Conservation (phyloP, 2,113 vertebrate species). For the Tyto alba region DNA sequence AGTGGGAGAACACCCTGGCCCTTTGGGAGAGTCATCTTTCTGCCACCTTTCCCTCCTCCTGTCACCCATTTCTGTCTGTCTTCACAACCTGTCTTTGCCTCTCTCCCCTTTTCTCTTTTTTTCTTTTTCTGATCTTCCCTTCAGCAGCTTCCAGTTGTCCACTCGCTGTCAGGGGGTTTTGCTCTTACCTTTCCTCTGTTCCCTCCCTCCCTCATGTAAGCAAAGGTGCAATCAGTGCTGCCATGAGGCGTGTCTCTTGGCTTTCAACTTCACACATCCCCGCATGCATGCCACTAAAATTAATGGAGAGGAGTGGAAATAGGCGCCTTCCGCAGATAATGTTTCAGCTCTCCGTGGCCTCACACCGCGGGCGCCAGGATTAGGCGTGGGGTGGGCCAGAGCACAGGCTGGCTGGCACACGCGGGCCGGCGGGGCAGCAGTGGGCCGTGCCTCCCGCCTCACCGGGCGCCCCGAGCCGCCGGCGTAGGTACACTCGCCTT, state of each 20-base stretch:
- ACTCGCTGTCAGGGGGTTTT: not conserved
- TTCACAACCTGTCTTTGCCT: not conserved
- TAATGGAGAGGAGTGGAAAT: not conserved
- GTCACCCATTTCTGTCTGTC: not conserved
- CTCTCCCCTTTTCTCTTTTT: not conserved
- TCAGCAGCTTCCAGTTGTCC: not conserved
- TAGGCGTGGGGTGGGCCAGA: not conserved
- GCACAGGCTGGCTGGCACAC: fast-evolving
- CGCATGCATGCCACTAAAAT: fast-evolving
- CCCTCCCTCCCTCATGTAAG: not conserved
- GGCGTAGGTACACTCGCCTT: fast-evolving
- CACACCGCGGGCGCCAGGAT: fast-evolving
- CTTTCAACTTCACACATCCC: not conserved
- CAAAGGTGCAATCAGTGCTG: not conserved
- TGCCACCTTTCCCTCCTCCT: not conserved
- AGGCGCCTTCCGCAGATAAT: not conserved
- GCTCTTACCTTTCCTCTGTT: not conserved
- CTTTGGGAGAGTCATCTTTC: not conserved
- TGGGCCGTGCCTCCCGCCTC: fast-evolving
- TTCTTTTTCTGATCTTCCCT: not conserved
- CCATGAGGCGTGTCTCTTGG: not conserved
- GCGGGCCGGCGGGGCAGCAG: fast-evolving
- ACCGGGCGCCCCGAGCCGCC: fast-evolving
- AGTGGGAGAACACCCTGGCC: fast-evolving
- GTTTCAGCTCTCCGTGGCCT: not conserved